phyloP scores from a whole-genome alignment of 2,888 invertebrate genomes.

The Margaritifera margaritifera region DNA sequence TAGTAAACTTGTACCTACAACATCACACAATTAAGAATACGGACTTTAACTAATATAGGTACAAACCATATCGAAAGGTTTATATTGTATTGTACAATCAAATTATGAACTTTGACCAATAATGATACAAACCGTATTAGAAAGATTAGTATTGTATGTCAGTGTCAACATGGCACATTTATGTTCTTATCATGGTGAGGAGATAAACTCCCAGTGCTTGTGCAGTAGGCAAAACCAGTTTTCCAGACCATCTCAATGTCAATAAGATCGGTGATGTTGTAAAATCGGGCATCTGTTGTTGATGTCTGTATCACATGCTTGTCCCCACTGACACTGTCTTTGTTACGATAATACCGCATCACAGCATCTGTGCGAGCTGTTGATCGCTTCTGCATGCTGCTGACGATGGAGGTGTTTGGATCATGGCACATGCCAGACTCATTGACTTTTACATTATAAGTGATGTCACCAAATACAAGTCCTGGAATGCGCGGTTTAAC shows the following conservation, averaged over 20 bases:
- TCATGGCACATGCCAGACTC: slow-evolving; percentile 25
- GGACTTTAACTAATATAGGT: no score
- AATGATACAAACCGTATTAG: no score
- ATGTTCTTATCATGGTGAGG: slow-evolving; percentile 44
- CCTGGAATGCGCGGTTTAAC: slow-evolving; percentile 32
- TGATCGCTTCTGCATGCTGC: slow-evolving; percentile 16
- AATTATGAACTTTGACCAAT: no score
- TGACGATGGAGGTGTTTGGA: slow-evolving; percentile 19
- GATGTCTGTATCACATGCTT: slow-evolving; percentile 22
- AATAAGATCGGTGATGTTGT: slow-evolving; percentile 30
- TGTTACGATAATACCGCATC: slow-evolving; percentile 55
- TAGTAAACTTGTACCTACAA: no score
- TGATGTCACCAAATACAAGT: slow-evolving; percentile 61
- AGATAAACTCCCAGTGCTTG: slow-evolving; percentile 55
- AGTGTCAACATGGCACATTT: slow-evolving; percentile 25
- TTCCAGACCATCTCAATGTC: slow-evolving; percentile 59
- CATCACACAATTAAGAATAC: no score
- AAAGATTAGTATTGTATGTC: no score
- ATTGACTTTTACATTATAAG: slow-evolving; percentile 43
- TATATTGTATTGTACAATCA: no score
- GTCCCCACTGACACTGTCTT: slow-evolving; percentile 17
- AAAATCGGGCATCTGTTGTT: slow-evolving; percentile 17
- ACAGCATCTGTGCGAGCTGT: slow-evolving; percentile 25
- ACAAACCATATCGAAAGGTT: no score
- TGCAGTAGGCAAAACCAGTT: slow-evolving; percentile 61